A percentile compares a stretch with the other conserved stretches of the same genome.
phyloP scores from a whole-genome alignment of 2,113 vertebrate species.

The Marmota flaviventris region DNA sequence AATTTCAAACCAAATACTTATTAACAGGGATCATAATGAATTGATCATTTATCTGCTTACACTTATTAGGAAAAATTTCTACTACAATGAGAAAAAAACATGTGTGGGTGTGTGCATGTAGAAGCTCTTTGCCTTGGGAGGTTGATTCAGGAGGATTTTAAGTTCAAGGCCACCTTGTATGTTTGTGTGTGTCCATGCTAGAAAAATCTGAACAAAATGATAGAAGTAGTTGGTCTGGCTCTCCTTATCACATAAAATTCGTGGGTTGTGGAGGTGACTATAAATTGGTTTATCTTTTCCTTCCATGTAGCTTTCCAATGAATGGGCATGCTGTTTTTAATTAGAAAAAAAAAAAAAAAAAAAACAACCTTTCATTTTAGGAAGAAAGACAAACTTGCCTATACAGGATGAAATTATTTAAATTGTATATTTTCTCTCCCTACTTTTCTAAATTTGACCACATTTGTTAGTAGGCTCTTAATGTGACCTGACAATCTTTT shows the following conservation, averaged over 20 bases:
- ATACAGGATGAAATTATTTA: not conserved
- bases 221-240: not conserved
- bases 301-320: constrained; percentile 2
- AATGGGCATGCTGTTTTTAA: not conserved
- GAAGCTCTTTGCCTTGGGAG: too few species aligned
- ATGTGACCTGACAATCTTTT: too few species aligned
- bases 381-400: not conserved
- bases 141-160: too few species aligned
- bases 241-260: not conserved
- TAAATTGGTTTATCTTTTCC: constrained; percentile 10
- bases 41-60: not conserved
- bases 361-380: constrained; percentile 21
- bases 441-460: not conserved
- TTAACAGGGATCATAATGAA: not conserved
- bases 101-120: fast-evolving
- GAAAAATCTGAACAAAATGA: not conserved
- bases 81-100: not conserved
- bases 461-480: too few species aligned
- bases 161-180: too few species aligned
- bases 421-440: not conserved
- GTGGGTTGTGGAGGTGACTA: not conserved
- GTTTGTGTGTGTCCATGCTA: not conserved
- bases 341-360: not conserved
- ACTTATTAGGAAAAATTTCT: not conserved
- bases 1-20: not conserved